Base-by-base conservation (phyloP, 1,140 invertebrate genomes). In the Drosophila truncata region DNA sequence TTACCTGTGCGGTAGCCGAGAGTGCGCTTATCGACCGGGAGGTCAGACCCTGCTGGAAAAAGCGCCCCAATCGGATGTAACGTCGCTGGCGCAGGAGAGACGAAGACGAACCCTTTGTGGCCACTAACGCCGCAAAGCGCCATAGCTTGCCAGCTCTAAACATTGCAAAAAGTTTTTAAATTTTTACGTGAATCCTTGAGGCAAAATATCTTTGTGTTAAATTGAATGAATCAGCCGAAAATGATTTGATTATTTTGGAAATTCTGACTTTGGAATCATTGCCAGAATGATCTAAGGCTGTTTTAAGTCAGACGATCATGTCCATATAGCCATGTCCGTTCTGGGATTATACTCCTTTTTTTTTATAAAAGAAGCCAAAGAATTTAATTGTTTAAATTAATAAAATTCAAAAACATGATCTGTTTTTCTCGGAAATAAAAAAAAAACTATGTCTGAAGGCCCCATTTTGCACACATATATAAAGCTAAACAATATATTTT, bases 151-250 rank as follows among this genome's bases (percentile, higher is more conserved):
- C 42, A 49, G 61, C 44, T 35, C 76, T 83, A 65, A 86, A 79
- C 83, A 86, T 86, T 87, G 75, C 71, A 39, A 72, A 64, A 37
- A 25, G 41, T 29, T 57, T 65, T 14, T 11, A 66, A 76, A 82
- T 86, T 86, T 59, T 80, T 25, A 23, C 29, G 27, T 27, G n/a
- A 46, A 20, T 35, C n/a, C 39, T 55, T 42, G n/a, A n/a, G n/a
- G 23, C 11, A 72, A 70, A 49, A 72, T 27, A 58, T 8, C 16
- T 23, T n/a, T 37, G 4, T n/a, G 3, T 25, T 59, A n/a, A 23
- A 35, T 23, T n/a, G 35, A 49, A 39, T 41, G n/a, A 23, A 4
- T 11, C 54, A 35, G 58, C 66, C 46, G 16, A 70, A 70, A 70
- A 70, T 23, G n/a, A 31, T 18, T 35, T 44, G 23, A 7, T 23